These are phyloP conservation scores for Cantharis rustica DNA, from an alignment of 2,888 invertebrate species.

Conservation along the genomic window DNA sequence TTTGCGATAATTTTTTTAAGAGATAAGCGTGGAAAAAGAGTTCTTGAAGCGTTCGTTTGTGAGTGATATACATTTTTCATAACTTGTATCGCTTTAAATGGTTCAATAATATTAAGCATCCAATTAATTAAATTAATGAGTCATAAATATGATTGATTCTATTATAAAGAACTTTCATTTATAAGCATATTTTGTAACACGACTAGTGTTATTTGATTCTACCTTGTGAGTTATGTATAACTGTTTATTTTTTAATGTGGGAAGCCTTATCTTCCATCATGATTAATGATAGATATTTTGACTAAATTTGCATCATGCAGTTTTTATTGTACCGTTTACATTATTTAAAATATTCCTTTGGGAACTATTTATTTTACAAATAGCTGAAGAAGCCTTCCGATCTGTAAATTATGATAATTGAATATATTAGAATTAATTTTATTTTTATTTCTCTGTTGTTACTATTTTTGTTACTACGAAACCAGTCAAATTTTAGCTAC, in stretches of 20 bases:
- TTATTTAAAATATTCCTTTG: neutral
- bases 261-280: constrained; percentile 1
- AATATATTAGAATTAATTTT: neutral
- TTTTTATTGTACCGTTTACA: neutral
- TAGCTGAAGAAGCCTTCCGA: neutral
- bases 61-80: neutral
- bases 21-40: neutral
- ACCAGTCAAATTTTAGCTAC: neutral
- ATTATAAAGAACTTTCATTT: constrained; percentile 1
- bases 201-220: constrained; percentile 1
- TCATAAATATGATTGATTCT: constrained; percentile 3
- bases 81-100: neutral
- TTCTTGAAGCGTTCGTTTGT: neutral
- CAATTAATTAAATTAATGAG: neutral
- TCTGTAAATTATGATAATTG: neutral
- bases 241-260: constrained; percentile 2
- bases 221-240: constrained; percentile 2
- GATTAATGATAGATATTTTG: neutral
- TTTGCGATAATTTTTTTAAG: neutral
- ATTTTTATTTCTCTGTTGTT: neutral
- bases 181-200: constrained; percentile 4
- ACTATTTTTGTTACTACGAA: too few relatives aligned
- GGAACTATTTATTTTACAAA: neutral
- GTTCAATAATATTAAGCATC: neutral
- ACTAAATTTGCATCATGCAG: neutral